These are phyloP conservation scores for Ciona savignyi DNA, from an alignment of 23 tunicate species.

Conservation along the genomic window DNA sequence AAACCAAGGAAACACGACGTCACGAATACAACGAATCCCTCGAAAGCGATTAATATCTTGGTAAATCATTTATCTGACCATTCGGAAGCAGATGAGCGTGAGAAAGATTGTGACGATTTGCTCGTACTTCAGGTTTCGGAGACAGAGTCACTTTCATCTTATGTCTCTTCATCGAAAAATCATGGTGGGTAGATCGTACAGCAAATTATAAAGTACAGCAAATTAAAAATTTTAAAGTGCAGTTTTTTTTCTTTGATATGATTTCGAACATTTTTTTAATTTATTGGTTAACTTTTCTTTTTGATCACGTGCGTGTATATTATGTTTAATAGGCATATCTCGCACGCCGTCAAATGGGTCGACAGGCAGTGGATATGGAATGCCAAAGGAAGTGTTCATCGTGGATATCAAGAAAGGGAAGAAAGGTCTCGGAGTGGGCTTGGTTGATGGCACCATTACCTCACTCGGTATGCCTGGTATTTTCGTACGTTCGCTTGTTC, in stretches of 20 bases:
- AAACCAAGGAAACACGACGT: slow-evolving; percentile 3
- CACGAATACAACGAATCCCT: slow-evolving; percentile 4
- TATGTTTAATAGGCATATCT: no score
- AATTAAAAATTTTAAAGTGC: no score
- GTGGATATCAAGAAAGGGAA: slow-evolving; percentile 67
- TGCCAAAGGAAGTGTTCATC: slow-evolving; percentile 83
- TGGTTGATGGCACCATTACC: slow-evolving; percentile 71
- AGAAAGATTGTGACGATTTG: slow-evolving; percentile 25
- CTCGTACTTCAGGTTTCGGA: slow-evolving; percentile 45
- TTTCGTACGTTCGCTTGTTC: slow-evolving; percentile 73
- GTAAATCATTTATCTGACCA: background rate
- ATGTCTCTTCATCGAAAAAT: slow-evolving; percentile 5
- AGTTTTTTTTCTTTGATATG: no score
- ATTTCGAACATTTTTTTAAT: no score
- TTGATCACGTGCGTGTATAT: no score
- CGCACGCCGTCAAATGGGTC: no score
- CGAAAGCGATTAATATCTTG: slow-evolving; percentile 20
- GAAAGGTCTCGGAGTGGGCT: slow-evolving; percentile 64
- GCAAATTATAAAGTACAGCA: no score
- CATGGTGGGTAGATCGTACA: background rate
- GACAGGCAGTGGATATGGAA: slow-evolving; percentile 4
- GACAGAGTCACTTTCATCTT: slow-evolving; percentile 31
- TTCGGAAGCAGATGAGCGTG: background rate
- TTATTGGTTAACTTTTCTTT: no score
- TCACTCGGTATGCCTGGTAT: slow-evolving; percentile 49